A percentile compares a stretch with the other conserved stretches of the same genome.
Evolutionary conservation across 2,113 vertebrate genomes (phyloP).

Genomic region (Capreolus pygargus): DNA sequence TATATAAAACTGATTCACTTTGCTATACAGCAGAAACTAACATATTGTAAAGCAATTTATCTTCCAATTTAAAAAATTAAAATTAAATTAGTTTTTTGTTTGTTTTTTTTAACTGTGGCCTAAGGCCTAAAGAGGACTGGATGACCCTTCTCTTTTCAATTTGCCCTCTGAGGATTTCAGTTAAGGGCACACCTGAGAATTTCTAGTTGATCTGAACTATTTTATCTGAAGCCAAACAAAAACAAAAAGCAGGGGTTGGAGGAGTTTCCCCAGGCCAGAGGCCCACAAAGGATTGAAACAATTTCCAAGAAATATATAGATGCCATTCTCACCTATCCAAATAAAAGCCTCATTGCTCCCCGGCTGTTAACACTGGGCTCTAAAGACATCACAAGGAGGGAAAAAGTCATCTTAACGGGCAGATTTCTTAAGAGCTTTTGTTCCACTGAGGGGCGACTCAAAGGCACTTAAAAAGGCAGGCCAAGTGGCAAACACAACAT

Average conservation of each 20-base stretch:
- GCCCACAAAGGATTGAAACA: not conserved
- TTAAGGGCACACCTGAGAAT: not conserved
- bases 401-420: not conserved
- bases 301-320: slow-evolving; percentile 26
- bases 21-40: not conserved
- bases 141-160: not conserved
- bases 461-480: not conserved
- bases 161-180: not conserved
- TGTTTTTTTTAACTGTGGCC: not conserved
- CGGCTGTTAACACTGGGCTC: not conserved
- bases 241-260: not conserved
- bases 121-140: not conserved
- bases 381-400: not conserved
- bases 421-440: not conserved
- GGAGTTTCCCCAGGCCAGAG: not conserved
- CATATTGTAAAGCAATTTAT: not conserved
- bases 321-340: not conserved
- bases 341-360: not conserved
- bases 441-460: not conserved
- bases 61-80: not conserved
- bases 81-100: not conserved
- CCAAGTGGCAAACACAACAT: slow-evolving; percentile 1
- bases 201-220: not conserved
- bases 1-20: not conserved
- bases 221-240: not conserved